These are phyloP conservation scores for Bos javanicus DNA, from an alignment of 2,113 vertebrate species.

Conservation along the genomic window DNA sequence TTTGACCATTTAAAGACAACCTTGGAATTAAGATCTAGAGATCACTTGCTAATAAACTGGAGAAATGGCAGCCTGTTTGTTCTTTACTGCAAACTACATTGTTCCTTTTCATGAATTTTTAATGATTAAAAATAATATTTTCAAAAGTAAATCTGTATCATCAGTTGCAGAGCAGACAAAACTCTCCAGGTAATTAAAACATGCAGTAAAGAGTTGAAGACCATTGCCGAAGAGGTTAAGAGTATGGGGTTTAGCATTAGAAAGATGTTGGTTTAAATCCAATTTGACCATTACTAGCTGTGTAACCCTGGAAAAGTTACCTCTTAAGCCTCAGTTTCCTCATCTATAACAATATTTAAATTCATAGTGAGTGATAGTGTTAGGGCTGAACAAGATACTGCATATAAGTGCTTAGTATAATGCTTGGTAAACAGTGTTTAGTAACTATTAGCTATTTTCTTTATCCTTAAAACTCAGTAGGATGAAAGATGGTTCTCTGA, in stretches of 20 bases:
- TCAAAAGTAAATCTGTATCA: conserved; percentile 7
- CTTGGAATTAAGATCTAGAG: neutral
- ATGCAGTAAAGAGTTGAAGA: neutral
- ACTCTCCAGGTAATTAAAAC: neutral
- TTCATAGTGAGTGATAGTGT: neutral
- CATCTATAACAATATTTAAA: neutral
- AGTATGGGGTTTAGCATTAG: neutral
- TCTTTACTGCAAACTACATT: neutral
- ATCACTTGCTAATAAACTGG: neutral
- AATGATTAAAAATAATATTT: neutral
- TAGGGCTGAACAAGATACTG: neutral
- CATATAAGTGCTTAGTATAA: neutral
- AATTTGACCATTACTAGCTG: neutral
- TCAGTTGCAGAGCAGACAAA: neutral
- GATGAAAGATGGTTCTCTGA: neutral
- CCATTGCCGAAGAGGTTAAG: neutral
- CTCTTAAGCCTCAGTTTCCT: neutral
- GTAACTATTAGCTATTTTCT: conserved; percentile 8
- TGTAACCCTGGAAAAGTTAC: neutral
- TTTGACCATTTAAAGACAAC: neutral
- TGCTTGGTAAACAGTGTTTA: neutral
- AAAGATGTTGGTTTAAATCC: neutral
- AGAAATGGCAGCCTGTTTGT: neutral
- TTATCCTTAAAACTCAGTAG: conserved; percentile 7
- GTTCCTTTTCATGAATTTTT: neutral